Percentiles rank a stretch among this genome's conserved stretches.
These are phyloP conservation scores for Natator depressus DNA, from an alignment of 2,113 vertebrate genomes.

Conservation along the genomic window DNA sequence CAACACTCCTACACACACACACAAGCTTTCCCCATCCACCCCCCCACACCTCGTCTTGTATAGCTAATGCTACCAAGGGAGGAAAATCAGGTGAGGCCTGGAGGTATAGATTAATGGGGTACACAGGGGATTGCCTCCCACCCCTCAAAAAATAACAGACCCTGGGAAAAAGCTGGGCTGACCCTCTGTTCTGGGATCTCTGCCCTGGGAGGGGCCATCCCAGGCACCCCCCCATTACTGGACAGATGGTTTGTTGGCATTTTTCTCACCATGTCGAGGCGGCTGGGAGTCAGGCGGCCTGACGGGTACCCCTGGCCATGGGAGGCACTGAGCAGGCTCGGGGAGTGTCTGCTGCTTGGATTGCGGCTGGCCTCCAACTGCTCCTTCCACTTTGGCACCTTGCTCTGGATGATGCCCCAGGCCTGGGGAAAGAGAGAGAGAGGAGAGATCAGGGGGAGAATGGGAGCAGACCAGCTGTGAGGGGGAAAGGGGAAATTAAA, in stretches of 20 bases:
- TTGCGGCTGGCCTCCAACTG: conserved; percentile 79
- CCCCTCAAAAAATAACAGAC: conserved; percentile 39
- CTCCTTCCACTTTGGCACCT: conserved; percentile 79
- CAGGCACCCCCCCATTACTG: accelerated
- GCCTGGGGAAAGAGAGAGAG: conserved; percentile 61
- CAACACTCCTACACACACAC: not conserved
- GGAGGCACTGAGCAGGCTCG: conserved; percentile 45
- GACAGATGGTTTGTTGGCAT: not conserved
- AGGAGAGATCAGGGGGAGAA: not conserved
- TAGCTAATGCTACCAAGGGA: not conserved
- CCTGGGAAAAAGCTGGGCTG: not conserved
- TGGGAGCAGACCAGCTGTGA: not conserved
- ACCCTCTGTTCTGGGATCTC: not conserved
- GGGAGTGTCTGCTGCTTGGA: conserved; percentile 69
- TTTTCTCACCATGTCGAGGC: conserved; percentile 78
- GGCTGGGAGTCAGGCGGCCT: conserved; percentile 69
- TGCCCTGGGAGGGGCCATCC: too few species aligned
- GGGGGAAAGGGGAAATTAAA: not conserved
- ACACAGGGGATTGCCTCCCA: not conserved
- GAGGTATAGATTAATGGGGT: not conserved
- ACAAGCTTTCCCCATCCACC: not conserved
- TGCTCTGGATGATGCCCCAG: conserved; percentile 75
- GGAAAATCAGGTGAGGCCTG: not conserved
- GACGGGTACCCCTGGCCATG: conserved; percentile 71
- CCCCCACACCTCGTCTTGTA: not conserved